Base-by-base conservation (phyloP, 23 tunicate species). In the Trididemnum nubilum region DNA sequence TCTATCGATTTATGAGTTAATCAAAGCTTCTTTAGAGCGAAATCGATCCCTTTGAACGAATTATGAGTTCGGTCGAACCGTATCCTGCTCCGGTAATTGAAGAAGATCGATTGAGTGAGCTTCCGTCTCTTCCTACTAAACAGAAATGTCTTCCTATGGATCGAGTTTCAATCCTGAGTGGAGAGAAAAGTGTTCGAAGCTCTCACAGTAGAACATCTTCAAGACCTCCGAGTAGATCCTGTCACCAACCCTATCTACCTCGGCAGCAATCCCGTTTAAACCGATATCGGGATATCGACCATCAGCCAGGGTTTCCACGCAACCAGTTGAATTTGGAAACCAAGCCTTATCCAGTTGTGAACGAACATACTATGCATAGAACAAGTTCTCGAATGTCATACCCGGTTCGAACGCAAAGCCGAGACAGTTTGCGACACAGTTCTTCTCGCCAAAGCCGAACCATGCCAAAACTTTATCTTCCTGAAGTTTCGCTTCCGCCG, bases 1-100 rank as follows among this genome's bases (percentile, higher is more conserved):
- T n/a, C n/a, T n/a, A n/a, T n/a, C n/a, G n/a, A n/a, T n/a, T n/a
- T n/a, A n/a, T n/a, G n/a, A n/a, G n/a, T n/a, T n/a, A n/a, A n/a
- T n/a, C n/a, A n/a, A n/a, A n/a, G n/a, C n/a, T n/a, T n/a, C n/a
- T 80, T 61, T 76, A 83, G 87, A 83, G 71, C 40, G 81, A 83
- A 36, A 51, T 61, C 15, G 87, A 83, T 83, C 87, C 81, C 21
- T 83, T 83, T 50, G 87, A 83, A 39, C 34, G 87, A 38, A 60
- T 83, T 40, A 64, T 51, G 71, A 19, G 40, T 27, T 72, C 58
- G 22, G 78, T 78, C 37, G 70, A 69, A n/a, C 74, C 74, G 7
- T 69, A 29, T 69, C 74, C 74, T 5, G 38, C 74, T 9, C 74
- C 74, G n/a, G 7, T 12, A 3, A n/a, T n/a, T n/a, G 67, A 61